Conservation (phyloP, 2,797 vertebrate species). For the Pelochelys cantorii region DNA sequence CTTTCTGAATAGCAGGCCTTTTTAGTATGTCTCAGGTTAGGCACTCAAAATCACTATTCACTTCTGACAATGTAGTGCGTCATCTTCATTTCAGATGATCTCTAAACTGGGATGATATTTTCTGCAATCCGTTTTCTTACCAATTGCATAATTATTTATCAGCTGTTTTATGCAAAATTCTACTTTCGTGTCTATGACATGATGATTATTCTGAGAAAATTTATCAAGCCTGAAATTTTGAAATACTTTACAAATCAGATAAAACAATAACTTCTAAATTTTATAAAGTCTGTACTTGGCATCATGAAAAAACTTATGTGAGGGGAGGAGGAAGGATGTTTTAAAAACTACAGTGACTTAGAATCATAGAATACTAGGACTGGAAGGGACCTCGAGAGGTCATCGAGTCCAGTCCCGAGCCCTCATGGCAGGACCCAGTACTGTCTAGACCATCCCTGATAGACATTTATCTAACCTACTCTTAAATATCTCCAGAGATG, state of each 20-base stretch:
- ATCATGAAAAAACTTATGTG: not conserved
- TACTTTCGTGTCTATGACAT: not conserved
- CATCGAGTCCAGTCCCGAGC: no score
- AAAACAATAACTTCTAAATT: not conserved
- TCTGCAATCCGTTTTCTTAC: not conserved
- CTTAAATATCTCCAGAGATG: no score
- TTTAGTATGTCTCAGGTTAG: not conserved
- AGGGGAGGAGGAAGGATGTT: not conserved
- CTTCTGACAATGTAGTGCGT: not conserved
- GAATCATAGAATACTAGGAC: no score
- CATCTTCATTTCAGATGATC: not conserved
- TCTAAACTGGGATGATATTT: not conserved
- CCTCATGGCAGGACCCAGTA: no score
- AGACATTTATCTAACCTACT: no score
- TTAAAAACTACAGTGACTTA: not conserved
- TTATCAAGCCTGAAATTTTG: not conserved
- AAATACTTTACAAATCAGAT: not conserved
- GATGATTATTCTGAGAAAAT: constrained; percentile 1
- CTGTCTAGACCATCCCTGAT: no score
- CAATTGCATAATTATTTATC: not conserved
- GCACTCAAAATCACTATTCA: not conserved
- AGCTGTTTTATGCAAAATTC: not conserved
- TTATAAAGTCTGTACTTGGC: not conserved
- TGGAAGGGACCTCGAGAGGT: no score
- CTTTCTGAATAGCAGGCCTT: not conserved